phyloP scores from a whole-genome alignment of 2,888 invertebrate genomes.

The Antheraea assamensis region DNA sequence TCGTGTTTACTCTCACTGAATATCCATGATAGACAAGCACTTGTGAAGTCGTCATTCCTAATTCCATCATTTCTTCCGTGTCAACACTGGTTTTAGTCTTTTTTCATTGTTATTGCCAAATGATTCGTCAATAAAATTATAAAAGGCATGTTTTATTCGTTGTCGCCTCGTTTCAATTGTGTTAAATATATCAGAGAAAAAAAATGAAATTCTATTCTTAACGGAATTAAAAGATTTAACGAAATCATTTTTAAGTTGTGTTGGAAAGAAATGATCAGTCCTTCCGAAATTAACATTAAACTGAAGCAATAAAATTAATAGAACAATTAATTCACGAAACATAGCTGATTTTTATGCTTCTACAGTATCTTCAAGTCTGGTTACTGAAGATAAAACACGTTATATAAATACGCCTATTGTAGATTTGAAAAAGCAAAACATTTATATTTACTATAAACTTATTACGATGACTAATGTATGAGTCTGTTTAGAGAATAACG shows the following conservation, averaged over 20 bases:
- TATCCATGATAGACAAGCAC: constrained; percentile 46
- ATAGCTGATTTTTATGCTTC: background rate
- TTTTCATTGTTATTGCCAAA: constrained; percentile 19
- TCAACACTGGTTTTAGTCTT: background rate
- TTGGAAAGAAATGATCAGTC: constrained; percentile 6
- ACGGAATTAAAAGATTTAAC: background rate
- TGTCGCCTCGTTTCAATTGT: constrained; percentile 30
- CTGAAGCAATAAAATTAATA: background rate
- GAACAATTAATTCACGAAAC: background rate
- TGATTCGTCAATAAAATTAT: constrained; percentile 32
- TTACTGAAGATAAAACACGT: background rate
- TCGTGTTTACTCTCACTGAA: background rate
- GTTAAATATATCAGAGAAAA: background rate
- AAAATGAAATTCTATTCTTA: constrained; percentile 8
- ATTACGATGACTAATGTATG: background rate
- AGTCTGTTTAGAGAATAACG: constrained; percentile 11
- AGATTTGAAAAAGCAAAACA: background rate
- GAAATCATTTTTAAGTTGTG: constrained; percentile 9
- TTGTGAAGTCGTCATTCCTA: constrained; percentile 32
- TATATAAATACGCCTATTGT: constrained; percentile 1
- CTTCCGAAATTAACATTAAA: background rate
- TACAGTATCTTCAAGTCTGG: background rate
- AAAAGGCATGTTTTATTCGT: constrained; percentile 35
- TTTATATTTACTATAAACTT: background rate
- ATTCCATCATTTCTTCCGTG: constrained; percentile 20